Evolutionary conservation across 2,113 vertebrate species (phyloP).

Genomic region (Ammodramus savannarum): DNA sequence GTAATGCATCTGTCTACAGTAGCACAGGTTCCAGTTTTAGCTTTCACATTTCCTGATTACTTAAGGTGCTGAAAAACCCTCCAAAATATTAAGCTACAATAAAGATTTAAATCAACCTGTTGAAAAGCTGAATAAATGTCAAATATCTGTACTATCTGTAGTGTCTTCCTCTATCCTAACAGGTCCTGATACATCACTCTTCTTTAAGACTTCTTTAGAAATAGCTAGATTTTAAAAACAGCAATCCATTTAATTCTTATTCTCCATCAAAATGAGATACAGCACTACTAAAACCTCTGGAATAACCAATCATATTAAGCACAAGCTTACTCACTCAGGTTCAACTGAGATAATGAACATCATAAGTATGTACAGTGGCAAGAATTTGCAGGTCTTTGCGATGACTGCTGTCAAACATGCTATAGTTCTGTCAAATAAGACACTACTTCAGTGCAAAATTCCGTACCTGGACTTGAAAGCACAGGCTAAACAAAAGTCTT

Average conservation of each 20-base stretch:
- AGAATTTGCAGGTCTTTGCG: neutral
- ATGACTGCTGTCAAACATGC: neutral
- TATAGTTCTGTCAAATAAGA: neutral
- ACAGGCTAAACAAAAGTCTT: neutral
- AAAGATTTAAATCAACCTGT: neutral
- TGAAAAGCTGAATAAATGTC: neutral
- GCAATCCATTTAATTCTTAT: neutral
- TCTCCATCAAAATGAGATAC: neutral
- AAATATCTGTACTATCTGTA: neutral
- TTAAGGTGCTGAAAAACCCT: neutral
- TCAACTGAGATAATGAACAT: neutral
- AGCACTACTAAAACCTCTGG: neutral
- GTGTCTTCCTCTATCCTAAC: neutral
- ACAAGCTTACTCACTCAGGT: neutral
- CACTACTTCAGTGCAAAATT: neutral
- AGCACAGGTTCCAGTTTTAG: neutral
- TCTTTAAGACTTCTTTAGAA: neutral
- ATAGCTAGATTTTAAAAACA: neutral
- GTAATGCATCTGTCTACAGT: neutral
- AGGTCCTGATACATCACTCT: neutral
- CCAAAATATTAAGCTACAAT: neutral
- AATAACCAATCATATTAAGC: neutral
- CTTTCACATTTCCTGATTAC: neutral
- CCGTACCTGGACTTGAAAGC: neutral
- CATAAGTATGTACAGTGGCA: accelerated